Evolutionary conservation across 1,140 invertebrate genomes (phyloP), one percentile per base, ranked within the genome.

Genomic region (Drosophila triauraria): DNA sequence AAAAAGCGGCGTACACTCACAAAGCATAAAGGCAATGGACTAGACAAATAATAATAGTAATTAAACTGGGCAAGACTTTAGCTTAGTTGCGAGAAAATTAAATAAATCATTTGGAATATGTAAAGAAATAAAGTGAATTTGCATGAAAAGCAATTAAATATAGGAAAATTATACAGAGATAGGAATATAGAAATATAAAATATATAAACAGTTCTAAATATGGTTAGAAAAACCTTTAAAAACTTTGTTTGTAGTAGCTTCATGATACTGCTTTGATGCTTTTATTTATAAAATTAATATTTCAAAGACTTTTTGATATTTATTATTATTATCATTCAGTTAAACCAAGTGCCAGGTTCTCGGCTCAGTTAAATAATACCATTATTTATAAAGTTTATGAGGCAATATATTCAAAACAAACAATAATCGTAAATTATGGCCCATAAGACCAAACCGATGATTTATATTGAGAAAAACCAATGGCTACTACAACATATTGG

Each of bases 1-100:
- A 63, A 57, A 64, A 64, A 25, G 10, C 53, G n/a, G 15, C 27
- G 57, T 25, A 44, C 57, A 43, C 8, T 44, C 25, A 35, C 54
- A 64, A 32, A 35, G 42, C 40, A 62, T 64, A 25, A 62, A 63
- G 10, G 12, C 8, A 44, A 35, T 35, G 15, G 13, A 25, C 40
- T 44, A 25, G 38, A 6, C 27, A 61, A 44, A 65, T 25, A 12
- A 15, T 15, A 65, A 17, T n/a, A 35, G 5, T 25, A 32, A 25
- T 43, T 12, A 32, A 64, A 32, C 20, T 44, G 5, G 40, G 27
- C 20, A 61, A 43, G 23, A 44, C 13, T n/a, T 17, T 0, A 15
- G 25, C 7, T n/a, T 23, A 25, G 38, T 17, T 30, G 30, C 38
- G 27, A 17, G 6, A 23, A 42, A n/a, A 17, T 20, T 10, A 4